Conservation (phyloP, 2,888 invertebrate genomes). For the Isoperla grammatica region DNA sequence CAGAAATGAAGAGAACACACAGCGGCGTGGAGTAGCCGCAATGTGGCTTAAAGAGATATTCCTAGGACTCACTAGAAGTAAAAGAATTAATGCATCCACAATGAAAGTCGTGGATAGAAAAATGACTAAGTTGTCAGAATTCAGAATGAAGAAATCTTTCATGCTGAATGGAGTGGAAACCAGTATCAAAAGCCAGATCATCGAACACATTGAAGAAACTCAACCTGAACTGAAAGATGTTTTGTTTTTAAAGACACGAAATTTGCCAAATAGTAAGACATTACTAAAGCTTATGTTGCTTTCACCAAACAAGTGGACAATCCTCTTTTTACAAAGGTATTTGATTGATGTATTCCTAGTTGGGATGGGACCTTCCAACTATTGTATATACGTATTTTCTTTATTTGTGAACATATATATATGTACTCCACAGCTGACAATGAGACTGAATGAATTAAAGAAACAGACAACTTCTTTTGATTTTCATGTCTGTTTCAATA, state of each 20-base stretch:
- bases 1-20: constrained; percentile 1
- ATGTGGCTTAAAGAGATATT: constrained; percentile 12
- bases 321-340: background rate
- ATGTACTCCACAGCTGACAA: too few relatives aligned
- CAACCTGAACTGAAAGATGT: background rate
- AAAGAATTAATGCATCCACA: too few relatives aligned
- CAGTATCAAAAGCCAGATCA: background rate
- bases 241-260: background rate
- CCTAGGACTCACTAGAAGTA: background rate
- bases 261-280: background rate
- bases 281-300: background rate
- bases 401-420: too few relatives aligned
- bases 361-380: too few relatives aligned
- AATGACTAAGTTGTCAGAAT: background rate
- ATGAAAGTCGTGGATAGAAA: background rate
- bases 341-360: too few relatives aligned
- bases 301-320: background rate
- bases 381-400: too few relatives aligned
- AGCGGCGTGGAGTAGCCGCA: background rate
- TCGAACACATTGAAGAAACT: background rate
- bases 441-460: too few relatives aligned
- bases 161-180: background rate
- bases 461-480: too few relatives aligned
- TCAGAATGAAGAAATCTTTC: background rate
- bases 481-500: too few relatives aligned